A percentile compares a stretch with the other conserved stretches of the same genome.
phyloP scores from a whole-genome alignment of 2,888 invertebrate species.

The Xylophagus ater region DNA sequence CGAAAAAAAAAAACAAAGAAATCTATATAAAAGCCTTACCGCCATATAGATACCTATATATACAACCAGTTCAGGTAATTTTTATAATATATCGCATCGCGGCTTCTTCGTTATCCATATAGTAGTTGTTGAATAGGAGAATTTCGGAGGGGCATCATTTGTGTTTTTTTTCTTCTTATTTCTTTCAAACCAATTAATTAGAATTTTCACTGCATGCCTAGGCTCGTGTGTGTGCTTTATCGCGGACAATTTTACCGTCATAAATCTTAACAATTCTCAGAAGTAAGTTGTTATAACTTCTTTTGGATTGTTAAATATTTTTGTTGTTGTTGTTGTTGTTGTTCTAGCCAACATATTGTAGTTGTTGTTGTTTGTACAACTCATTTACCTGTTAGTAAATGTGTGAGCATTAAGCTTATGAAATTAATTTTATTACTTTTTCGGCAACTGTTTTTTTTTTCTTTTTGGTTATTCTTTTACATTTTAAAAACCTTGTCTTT shows the following conservation, averaged over 20 bases:
- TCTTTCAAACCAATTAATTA: too few relatives aligned
- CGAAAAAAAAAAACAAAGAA: too few relatives aligned
- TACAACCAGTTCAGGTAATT: too few relatives aligned
- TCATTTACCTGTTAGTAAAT: conserved; percentile 7
- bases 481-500: neutral
- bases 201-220: too few relatives aligned
- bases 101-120: too few relatives aligned
- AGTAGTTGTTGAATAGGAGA: too few relatives aligned
- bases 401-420: conserved; percentile 7
- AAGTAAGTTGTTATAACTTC: neutral
- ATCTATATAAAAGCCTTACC: too few relatives aligned
- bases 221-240: neutral
- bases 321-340: neutral
- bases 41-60: too few relatives aligned
- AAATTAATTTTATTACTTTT: conserved; percentile 6
- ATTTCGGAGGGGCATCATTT: too few relatives aligned
- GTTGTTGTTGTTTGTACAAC: conserved; percentile 2
- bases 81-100: too few relatives aligned
- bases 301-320: neutral
- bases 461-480: neutral
- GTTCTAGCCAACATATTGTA: neutral
- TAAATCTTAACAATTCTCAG: conserved; percentile 1
- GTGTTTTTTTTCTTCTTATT: too few relatives aligned
- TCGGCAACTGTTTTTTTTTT: conserved; percentile 4
- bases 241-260: neutral